Base-by-base conservation (phyloP, 2,113 vertebrate genomes). In the Rana temporaria region DNA sequence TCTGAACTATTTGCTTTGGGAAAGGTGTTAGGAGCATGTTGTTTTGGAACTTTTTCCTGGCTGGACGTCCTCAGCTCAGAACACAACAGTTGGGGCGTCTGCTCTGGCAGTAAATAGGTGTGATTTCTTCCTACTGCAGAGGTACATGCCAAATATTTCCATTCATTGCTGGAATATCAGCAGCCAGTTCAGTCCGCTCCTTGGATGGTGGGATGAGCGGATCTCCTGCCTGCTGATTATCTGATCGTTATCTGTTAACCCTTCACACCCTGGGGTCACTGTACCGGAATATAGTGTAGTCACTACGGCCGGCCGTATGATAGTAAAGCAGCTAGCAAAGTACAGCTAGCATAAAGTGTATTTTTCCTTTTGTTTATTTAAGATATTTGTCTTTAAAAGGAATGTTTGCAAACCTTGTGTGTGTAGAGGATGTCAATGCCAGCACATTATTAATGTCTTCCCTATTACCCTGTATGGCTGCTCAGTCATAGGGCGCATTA, bases 11-110 rank as follows among this genome's bases (percentile, higher is more conserved):
- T 62, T 11, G 72, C 72, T 42, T 30, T 57, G 30, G 9, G 72
- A 62, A 75, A 75, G 72, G 72, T 75, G 72, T 73, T 32, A 59
- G 71, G 11, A 32, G 53, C 71, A 73, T 73, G 71, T 34, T 73
- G 71, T 73, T 57, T 56, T 72, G 71, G 30, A 73, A 73, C 24
- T 57, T 73, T 12, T 59, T 73, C 26, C 8, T 32, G 30, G 59
- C 20, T 42, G 55, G 55, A 74, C 20, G 55, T 34, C 9, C 18
- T 59, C 26, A 38, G 19, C 71, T 19, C 55, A 59, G 56, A 60
- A 74, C 30, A 74, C 71, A 73, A 57, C 26, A 34, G 18, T 59
- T 18, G 56, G 42, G 57, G 57, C 14, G 55, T 62, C 72, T 75
- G 56, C 32, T 62, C 14, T 7, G 55, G 57, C 32, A 6, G 30